These are phyloP conservation scores for Cuniculus paca DNA, from an alignment of 2,797 vertebrate species.

Conservation along the genomic window DNA sequence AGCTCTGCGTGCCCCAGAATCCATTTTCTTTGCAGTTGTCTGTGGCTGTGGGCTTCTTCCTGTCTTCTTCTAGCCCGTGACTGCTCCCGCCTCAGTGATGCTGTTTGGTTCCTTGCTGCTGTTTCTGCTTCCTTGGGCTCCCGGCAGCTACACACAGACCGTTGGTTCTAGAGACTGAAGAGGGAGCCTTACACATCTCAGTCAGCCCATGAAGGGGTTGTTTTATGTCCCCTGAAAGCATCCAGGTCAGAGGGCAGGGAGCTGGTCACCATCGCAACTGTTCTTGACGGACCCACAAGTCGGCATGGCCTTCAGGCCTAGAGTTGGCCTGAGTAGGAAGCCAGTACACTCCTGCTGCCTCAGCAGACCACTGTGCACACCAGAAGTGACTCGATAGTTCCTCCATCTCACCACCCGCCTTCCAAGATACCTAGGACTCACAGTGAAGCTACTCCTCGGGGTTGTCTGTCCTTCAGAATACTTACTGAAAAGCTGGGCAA, in stretches of 20 bases:
- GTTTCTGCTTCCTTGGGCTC: background rate
- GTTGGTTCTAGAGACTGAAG: background rate
- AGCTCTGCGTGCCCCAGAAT: background rate
- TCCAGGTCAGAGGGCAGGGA: background rate
- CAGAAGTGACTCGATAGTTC: background rate
- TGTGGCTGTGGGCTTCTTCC: background rate
- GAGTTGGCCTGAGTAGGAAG: background rate
- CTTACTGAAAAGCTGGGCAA: slow-evolving; percentile 88
- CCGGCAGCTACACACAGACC: background rate
- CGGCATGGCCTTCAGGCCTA: background rate
- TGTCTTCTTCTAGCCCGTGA: background rate
- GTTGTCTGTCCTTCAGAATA: slow-evolving; percentile 61
- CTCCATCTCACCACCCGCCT: too few species aligned
- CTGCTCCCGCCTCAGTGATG: background rate
- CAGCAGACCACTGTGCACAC: background rate
- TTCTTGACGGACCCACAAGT: background rate
- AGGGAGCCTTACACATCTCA: background rate
- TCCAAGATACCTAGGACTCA: background rate
- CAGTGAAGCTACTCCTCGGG: too few species aligned
- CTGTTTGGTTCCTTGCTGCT: background rate
- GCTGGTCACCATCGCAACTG: background rate
- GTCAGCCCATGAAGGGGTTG: background rate
- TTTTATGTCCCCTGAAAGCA: background rate
- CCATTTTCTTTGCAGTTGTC: background rate
- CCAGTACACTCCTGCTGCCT: background rate